Evolutionary conservation across 2,113 vertebrate genomes (phyloP), one percentile per base, ranked within the genome.

Genomic region (Apistogramma diplotaenia): DNA sequence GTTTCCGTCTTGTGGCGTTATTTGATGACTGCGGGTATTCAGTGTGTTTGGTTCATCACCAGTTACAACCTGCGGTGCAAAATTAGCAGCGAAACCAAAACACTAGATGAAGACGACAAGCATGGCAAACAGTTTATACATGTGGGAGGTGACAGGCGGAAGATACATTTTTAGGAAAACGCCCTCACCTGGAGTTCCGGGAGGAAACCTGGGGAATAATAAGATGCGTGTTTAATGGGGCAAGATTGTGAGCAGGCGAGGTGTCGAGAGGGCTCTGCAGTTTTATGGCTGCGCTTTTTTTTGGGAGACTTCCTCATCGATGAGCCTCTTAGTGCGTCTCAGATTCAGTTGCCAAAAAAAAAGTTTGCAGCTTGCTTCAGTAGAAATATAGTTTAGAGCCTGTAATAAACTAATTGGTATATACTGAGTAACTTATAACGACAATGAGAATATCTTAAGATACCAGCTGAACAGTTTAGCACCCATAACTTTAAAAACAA

Each of bases 221-320:
- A 82, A 62, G 78, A 90, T 61, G 46, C 40, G 33, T 58, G 70
- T 81, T 83, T 83, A 85, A 76, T 86, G 75, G 59, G 76, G 83
- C 74, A 19, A 55, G 59, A 74, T 62, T 29, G 65, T 78, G 79
- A 82, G 74, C 62, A 75, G 86, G 78, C 62, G 71, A 79, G 76
- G 65, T 54, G 65, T 49, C 21, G 27, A 79, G 58, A 74, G 43
- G 21, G 25, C 80, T 81, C 76, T 33, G 46, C 29, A 60, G 84
- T 70, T 78, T 85, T 40, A 81, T 57, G 56, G 35, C 12, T 3
- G 4, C 55, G 65, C 70, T 54, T 72, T 62, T 62, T 33, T 79
- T 58, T 33, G 29, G 62, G 35, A 16, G 55, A 31, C 25, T 72
- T 58, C 25, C 37, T 84, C 43, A 57, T 49, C 51, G 10, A 23